Evolutionary conservation across 2,113 vertebrate species (phyloP).

Genomic region (Boleophthalmus pectinirostris): DNA sequence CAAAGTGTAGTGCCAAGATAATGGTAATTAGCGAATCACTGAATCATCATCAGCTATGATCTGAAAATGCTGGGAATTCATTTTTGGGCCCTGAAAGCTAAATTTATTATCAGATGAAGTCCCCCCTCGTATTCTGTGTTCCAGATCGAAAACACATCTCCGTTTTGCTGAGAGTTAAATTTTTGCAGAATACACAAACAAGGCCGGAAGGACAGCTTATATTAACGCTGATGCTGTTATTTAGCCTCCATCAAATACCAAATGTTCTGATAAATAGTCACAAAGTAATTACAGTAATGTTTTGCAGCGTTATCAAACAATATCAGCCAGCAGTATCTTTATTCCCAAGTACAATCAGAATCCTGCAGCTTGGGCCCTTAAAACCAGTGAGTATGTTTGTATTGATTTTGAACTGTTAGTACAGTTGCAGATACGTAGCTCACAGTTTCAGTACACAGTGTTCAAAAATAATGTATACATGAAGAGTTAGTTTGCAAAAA

Average conservation of each 20-base stretch:
- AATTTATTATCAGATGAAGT: constrained; percentile 44
- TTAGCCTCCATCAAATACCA: constrained; percentile 14
- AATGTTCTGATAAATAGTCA: constrained; percentile 19
- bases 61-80: constrained; percentile 36
- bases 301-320: constrained; percentile 15
- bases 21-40: constrained; percentile 35
- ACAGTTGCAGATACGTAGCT: no score
- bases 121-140: constrained; percentile 38
- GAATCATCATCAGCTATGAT: constrained; percentile 31
- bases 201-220: not conserved
- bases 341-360: not conserved
- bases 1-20: constrained; percentile 23
- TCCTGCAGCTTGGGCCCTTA: not conserved
- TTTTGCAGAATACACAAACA: not conserved
- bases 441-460: no score
- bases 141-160: constrained; percentile 43
- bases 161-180: constrained; percentile 21
- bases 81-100: constrained; percentile 38
- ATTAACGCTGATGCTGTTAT: constrained; percentile 2
- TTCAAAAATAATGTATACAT: no score
- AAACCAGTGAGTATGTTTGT: not conserved
- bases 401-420: no score
- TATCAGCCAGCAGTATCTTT: constrained; percentile 27
- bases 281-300: constrained; percentile 8
- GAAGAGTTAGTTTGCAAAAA: no score